Percentiles rank a stretch among this genome's conserved stretches.
phyloP scores from a whole-genome alignment of 2,888 invertebrate species.

The Ochropleura plecta region DNA sequence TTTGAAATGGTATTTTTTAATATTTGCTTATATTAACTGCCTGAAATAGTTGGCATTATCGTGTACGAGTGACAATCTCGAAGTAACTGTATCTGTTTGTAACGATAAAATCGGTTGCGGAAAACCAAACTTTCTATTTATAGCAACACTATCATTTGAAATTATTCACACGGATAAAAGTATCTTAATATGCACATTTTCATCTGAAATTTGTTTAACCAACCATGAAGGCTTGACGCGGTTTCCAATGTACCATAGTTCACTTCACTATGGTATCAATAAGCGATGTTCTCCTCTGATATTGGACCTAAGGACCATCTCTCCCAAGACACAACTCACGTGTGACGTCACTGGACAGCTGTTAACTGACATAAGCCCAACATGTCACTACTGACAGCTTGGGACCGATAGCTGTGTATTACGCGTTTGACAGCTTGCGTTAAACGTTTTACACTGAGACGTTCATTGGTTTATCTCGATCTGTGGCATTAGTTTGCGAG shows the following conservation, averaged over 20 bases:
- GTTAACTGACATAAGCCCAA: conserved; percentile 24
- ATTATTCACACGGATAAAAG: too few relatives aligned
- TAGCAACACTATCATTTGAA: background rate
- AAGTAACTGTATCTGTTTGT: background rate
- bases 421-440: conserved; percentile 29
- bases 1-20: background rate
- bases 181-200: too few relatives aligned
- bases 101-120: background rate
- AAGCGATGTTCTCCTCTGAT: conserved; percentile 1
- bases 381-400: conserved; percentile 17
- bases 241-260: background rate
- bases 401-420: conserved; percentile 21
- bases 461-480: background rate
- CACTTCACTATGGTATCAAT: background rate
- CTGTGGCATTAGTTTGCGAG: too few relatives aligned
- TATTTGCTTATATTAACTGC: background rate
- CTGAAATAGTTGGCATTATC: background rate
- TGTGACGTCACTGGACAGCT: conserved; percentile 21
- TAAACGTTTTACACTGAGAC: conserved; percentile 9
- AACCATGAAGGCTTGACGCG: too few relatives aligned
- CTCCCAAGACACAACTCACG: background rate
- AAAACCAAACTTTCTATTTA: background rate
- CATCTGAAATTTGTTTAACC: too few relatives aligned
- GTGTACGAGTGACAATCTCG: background rate
- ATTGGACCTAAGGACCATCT: conserved; percentile 15